Base-by-base conservation (phyloP, 2,113 vertebrate species). In the Casuarius casuarius region DNA sequence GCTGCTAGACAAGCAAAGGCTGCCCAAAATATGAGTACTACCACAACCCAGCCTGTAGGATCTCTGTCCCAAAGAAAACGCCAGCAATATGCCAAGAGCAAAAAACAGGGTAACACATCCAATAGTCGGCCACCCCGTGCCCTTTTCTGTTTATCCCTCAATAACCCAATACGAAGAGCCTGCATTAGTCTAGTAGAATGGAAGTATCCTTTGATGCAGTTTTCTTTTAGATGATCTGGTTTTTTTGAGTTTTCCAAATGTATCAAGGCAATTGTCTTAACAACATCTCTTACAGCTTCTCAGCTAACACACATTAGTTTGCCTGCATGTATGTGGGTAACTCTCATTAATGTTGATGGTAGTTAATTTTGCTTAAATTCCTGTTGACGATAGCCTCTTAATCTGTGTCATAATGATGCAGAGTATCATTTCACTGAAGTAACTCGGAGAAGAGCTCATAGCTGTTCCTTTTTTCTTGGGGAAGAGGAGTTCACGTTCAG, bases 131-230 rank as follows among this genome's bases (percentile, higher is more conserved):
- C 99, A 63, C 98, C 99, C 78, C 99, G 99, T 46, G 99, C 99
- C 97, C 99, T 99, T 91, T 99, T 99, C 98, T 99, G 99, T 97
- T 99, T 99, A 97, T 99, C 99, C 76, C 99, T 99, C 97, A 99
- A 99, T 98, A 99, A 99, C 97, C 99, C 99, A 93, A 98, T 99
- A 98, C 98, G 99, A 97, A 99, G 99, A 98, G 99, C 99, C 98
- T 99, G 99, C 98, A 99, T 99, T 98, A 99, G 99, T 98, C 98
- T 99, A 97, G 99, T 99, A 98, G 99, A 99, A 98, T 99, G 99
- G 99, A 99, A 99, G 99, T 99, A 99, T 99, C 99, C 99, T 99
- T 98, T 95, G 65, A 72, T 48, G 33, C 26, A 51, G 28, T 93
- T 77, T 46, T n/a, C 14, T 82, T 90, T 88, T 92, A 91, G 51